Base-by-base conservation (phyloP, 2,888 invertebrate genomes). In the Blomia tropicalis region DNA sequence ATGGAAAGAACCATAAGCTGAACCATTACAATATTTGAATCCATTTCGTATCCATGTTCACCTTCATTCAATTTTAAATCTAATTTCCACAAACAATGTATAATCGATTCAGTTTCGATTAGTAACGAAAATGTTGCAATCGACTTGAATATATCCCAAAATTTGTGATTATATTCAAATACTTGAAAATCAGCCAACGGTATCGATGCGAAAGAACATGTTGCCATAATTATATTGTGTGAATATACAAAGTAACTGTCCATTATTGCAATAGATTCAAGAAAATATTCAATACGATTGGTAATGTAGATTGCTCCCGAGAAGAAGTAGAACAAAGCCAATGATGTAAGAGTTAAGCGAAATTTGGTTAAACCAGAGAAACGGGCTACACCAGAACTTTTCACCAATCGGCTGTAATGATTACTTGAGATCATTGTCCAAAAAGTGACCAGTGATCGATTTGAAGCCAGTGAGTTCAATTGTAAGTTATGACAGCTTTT, bases 381-480 rank as follows among this genome's bases (percentile, higher is more conserved):
- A 19, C 22, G 25, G 11, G 30, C 7, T 11, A 59, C 14, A 27
- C n/a, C 17, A 7, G 17, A 78, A 11, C 84, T 81, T 75, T 91
- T n/a, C n/a, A n/a, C n/a, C n/a, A n/a, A n/a, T n/a, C n/a, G n/a
- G n/a, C n/a, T n/a, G n/a, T n/a, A n/a, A n/a, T n/a, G n/a, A n/a
- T n/a, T n/a, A n/a, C n/a, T n/a, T n/a, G n/a, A n/a, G n/a, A n/a
- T n/a, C n/a, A n/a, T n/a, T n/a, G n/a, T n/a, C n/a, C n/a, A n/a
- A n/a, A n/a, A n/a, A n/a, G n/a, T n/a, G n/a, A n/a, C n/a, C n/a
- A n/a, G n/a, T n/a, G n/a, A n/a, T n/a, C n/a, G n/a, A n/a, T n/a
- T n/a, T n/a, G n/a, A n/a, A n/a, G n/a, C n/a, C n/a, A n/a, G n/a
- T n/a, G n/a, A n/a, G n/a, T n/a, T n/a, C n/a, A n/a, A n/a, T n/a